A percentile compares a stretch with the other conserved stretches of the same genome.
Evolutionary conservation across 2,113 vertebrate genomes (phyloP).

Genomic region (Dicrurus megarhynchus): DNA sequence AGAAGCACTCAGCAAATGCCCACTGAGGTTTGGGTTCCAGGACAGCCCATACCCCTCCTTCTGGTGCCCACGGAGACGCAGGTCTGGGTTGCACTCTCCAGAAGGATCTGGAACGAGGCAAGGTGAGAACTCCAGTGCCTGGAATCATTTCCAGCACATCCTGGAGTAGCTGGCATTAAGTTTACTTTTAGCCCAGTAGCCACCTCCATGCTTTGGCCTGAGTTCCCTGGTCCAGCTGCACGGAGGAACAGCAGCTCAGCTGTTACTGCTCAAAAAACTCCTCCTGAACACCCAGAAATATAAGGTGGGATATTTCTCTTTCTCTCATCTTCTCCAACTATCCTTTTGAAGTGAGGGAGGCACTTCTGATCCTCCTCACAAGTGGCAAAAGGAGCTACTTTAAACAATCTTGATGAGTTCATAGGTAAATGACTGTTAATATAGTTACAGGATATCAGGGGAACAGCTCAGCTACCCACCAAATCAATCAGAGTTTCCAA

Average conservation of each 20-base stretch:
- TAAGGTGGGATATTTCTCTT: accelerated
- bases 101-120: constrained; percentile 83
- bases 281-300: not conserved
- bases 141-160: not conserved
- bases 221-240: not conserved
- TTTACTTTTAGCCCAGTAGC: not conserved
- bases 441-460: not conserved
- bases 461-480: not conserved
- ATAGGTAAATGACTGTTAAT: not conserved
- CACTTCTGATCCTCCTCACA: not conserved
- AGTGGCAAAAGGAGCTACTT: not conserved
- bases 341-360: not conserved
- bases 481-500: not conserved
- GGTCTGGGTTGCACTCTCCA: constrained; percentile 95
- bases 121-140: not conserved
- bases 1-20: constrained; percentile 94
- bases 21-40: constrained; percentile 97
- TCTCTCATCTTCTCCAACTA: not conserved
- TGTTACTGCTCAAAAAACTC: not conserved
- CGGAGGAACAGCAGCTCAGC: not conserved
- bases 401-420: accelerated
- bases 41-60: constrained; percentile 97
- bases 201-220: not conserved
- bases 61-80: constrained; percentile 94
- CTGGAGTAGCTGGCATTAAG: not conserved